These are phyloP conservation scores for Drosophila stalkeri DNA, from an alignment of 2,888 invertebrate genomes.

Conservation along the genomic window DNA sequence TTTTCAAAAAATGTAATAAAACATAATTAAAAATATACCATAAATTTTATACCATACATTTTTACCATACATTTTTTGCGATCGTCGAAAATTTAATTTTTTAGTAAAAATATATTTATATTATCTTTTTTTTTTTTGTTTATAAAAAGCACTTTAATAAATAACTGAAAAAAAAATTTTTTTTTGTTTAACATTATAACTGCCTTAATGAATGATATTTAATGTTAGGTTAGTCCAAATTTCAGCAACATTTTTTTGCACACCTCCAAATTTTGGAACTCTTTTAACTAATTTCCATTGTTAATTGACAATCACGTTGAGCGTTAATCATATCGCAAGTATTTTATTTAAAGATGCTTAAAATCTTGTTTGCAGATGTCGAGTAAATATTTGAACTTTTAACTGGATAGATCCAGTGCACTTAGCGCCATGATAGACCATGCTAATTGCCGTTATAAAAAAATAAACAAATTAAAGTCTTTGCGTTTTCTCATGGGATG, in stretches of 20 bases:
- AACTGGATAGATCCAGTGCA: slow-evolving; percentile 79
- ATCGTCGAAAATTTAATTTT: no score
- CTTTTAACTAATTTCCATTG: slow-evolving; percentile 48
- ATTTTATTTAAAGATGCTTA: slow-evolving; percentile 31
- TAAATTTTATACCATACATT: no score
- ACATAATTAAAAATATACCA: no score
- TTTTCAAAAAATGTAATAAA: no score
- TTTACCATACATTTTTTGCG: no score
- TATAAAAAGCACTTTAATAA: no score
- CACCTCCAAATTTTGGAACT: not conserved
- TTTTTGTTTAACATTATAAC: no score
- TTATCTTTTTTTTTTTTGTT: no score
- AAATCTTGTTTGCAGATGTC: slow-evolving; percentile 40
- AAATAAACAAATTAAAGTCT: slow-evolving; percentile 33
- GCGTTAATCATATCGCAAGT: slow-evolving; percentile 18
- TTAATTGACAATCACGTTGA: slow-evolving; percentile 46
- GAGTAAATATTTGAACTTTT: slow-evolving; percentile 56
- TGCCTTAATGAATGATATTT: not conserved
- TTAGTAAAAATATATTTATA: no score
- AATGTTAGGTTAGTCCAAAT: not conserved
- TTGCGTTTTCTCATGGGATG: slow-evolving; percentile 9
- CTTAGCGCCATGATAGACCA: slow-evolving; percentile 57
- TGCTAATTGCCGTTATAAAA: slow-evolving; percentile 50
- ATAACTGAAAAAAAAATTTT: no score
- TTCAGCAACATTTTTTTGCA: not conserved